Evolutionary conservation across 2,113 vertebrate species (phyloP).

Genomic region (Anguilla rostrata): DNA sequence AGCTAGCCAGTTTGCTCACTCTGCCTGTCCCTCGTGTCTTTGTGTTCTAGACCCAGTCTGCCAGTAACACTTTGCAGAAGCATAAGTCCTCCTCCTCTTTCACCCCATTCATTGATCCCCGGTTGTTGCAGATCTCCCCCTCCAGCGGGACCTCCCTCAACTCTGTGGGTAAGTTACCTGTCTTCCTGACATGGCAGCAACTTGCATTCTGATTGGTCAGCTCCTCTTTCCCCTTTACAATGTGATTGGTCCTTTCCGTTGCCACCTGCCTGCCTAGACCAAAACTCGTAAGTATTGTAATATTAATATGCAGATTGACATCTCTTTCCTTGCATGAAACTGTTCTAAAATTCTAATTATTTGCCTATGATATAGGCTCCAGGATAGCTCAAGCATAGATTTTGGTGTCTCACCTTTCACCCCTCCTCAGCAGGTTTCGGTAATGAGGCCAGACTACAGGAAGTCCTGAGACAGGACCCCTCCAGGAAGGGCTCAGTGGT

Average conservation of each 20-base stretch:
- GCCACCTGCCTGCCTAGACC: background rate
- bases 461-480: slow-evolving; percentile 91
- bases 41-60: slow-evolving; percentile 90
- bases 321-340: too few relatives aligned
- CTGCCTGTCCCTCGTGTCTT: slow-evolving; percentile 20
- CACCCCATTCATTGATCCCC: slow-evolving; percentile 98
- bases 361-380: background rate
- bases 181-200: background rate
- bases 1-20: slow-evolving; percentile 37
- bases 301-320: background rate
- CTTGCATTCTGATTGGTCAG: background rate
- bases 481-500: slow-evolving; percentile 96
- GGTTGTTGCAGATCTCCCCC: slow-evolving; percentile 97
- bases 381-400: background rate
- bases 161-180: slow-evolving; percentile 84
- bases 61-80: slow-evolving; percentile 99
- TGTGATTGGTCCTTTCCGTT: background rate
- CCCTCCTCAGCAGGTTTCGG: slow-evolving; percentile 79
- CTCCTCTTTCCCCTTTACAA: too few relatives aligned
- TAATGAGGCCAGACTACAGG: slow-evolving; percentile 88
- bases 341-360: background rate
- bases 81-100: slow-evolving; percentile 99
- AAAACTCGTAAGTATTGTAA: background rate
- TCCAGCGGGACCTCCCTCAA: slow-evolving; percentile 94
- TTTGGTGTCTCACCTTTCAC: slow-evolving; percentile 28